A percentile compares a stretch with the other conserved stretches of the same genome.
These are phyloP conservation scores for Adela reaumurella DNA, from an alignment of 2,888 invertebrate species.

Conservation along the genomic window DNA sequence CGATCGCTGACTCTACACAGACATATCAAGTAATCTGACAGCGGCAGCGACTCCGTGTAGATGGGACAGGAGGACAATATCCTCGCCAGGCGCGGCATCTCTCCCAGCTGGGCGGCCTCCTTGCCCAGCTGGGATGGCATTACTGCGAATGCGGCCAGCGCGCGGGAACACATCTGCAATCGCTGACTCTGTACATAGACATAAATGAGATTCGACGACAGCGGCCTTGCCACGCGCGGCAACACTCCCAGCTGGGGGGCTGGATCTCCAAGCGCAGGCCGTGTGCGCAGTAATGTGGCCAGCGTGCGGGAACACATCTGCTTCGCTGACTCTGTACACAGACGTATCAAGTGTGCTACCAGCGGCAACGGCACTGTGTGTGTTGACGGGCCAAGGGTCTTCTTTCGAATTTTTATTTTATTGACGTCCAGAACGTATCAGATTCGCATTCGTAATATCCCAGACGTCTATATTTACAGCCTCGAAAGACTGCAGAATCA, in stretches of 20 bases:
- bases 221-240: slow-evolving; percentile 71
- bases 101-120: slow-evolving; percentile 73
- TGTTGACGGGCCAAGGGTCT: slow-evolving; percentile 66
- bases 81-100: slow-evolving; percentile 67
- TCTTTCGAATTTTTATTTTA: too few species aligned
- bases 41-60: slow-evolving; percentile 66
- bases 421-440: too few species aligned
- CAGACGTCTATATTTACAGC: too few species aligned
- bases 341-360: background rate
- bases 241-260: slow-evolving; percentile 87
- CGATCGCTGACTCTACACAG: slow-evolving; percentile 36
- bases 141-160: too few species aligned
- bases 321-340: slow-evolving; percentile 35
- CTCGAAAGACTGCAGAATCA: too few species aligned
- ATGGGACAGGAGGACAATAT: slow-evolving; percentile 70
- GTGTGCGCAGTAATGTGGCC: slow-evolving; percentile 77
- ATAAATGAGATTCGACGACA: slow-evolving; percentile 73
- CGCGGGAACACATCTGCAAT: too few species aligned
- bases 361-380: slow-evolving; percentile 65
- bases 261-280: slow-evolving; percentile 83
- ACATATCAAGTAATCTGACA: background rate
- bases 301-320: slow-evolving; percentile 82
- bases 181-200: too few species aligned
- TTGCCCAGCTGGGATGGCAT: too few species aligned
- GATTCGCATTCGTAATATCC: too few species aligned